These are phyloP conservation scores for Mimas tiliae DNA, from an alignment of 2,888 invertebrate genomes.

Conservation along the genomic window DNA sequence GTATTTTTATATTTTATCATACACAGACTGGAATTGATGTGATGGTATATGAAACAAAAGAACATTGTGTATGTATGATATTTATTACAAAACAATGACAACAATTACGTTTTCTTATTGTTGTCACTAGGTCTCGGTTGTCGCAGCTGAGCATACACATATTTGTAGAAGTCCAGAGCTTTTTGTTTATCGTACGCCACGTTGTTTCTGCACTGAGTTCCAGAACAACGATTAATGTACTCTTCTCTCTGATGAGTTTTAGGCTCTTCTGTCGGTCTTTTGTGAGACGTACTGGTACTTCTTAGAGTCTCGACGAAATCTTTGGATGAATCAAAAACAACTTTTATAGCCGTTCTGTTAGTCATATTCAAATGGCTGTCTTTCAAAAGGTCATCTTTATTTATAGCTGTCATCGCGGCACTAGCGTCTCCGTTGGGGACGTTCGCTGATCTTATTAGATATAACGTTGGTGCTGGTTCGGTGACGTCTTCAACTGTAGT, in stretches of 20 bases:
- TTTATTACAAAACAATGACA: conserved; percentile 44
- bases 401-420: conserved; percentile 70
- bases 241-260: conserved; percentile 56
- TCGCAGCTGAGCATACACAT: conserved; percentile 76
- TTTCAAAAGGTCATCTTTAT: conserved; percentile 68
- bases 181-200: conserved; percentile 72
- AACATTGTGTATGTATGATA: conserved; percentile 32
- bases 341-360: conserved; percentile 73
- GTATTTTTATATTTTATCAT: neutral
- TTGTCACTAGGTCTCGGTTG: conserved; percentile 61
- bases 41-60: conserved; percentile 26
- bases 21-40: neutral
- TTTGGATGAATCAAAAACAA: conserved; percentile 74
- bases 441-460: conserved; percentile 74
- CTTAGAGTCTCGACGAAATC: conserved; percentile 77
- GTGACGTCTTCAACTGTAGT: conserved; percentile 70
- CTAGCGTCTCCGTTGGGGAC: conserved; percentile 62
- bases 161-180: conserved; percentile 80
- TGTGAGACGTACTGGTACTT: conserved; percentile 60
- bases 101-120: conserved; percentile 54
- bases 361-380: conserved; percentile 71
- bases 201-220: conserved; percentile 65
- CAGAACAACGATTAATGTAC: conserved; percentile 65
- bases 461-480: conserved; percentile 75
- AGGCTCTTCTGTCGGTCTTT: conserved; percentile 49